These are phyloP conservation scores for Drosophila siamana DNA, from an alignment of 2,888 invertebrate species.

Conservation along the genomic window DNA sequence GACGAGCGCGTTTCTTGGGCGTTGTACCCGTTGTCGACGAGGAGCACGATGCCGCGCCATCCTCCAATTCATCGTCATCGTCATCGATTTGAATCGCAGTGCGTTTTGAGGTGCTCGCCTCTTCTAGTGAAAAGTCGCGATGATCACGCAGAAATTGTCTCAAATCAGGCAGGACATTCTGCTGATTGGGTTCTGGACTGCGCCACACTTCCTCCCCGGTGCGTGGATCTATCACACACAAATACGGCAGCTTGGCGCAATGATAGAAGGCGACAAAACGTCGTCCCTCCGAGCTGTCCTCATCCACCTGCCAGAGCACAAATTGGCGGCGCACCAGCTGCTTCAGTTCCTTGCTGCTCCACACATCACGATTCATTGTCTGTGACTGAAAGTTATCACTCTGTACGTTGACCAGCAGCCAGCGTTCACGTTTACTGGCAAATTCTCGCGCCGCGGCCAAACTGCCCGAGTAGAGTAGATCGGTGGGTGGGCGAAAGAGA, in stretches of 20 bases:
- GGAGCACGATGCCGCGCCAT: slow-evolving; percentile 45
- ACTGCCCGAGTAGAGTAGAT: slow-evolving; percentile 88
- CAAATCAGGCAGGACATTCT: slow-evolving; percentile 73
- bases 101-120: slow-evolving; percentile 77
- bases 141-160: slow-evolving; percentile 73
- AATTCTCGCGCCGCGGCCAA: slow-evolving; percentile 87
- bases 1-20: slow-evolving; percentile 71
- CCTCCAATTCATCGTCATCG: slow-evolving; percentile 58
- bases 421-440: slow-evolving; percentile 87
- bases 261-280: slow-evolving; percentile 89
- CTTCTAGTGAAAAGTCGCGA: slow-evolving; percentile 75
- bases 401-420: slow-evolving; percentile 90
- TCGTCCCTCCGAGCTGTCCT: slow-evolving; percentile 86
- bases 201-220: slow-evolving; percentile 88
- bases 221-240: slow-evolving; percentile 89
- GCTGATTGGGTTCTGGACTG: slow-evolving; percentile 76
- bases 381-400: slow-evolving; percentile 89
- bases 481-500: slow-evolving; percentile 89
- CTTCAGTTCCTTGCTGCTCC: slow-evolving; percentile 88
- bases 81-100: slow-evolving; percentile 55
- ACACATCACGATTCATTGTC: slow-evolving; percentile 89
- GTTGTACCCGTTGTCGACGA: slow-evolving; percentile 49
- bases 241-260: slow-evolving; percentile 88
- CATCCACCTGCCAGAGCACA: slow-evolving; percentile 89
- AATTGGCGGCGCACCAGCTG: slow-evolving; percentile 88